phyloP scores from a whole-genome alignment of 1,140 invertebrate species.

The Calliphora vicina region DNA sequence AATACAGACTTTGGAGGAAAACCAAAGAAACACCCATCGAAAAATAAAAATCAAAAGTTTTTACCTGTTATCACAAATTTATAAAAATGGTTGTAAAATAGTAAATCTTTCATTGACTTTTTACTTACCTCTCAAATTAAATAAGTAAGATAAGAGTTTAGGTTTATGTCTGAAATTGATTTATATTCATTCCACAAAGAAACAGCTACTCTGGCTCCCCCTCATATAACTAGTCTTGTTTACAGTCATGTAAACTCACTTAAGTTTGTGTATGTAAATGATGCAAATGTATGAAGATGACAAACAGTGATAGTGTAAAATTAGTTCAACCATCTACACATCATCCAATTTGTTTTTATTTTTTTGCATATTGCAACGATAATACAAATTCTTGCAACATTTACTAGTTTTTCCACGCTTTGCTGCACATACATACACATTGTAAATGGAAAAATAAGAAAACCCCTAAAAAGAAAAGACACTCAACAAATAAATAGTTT shows the following conservation, averaged over 20 bases:
- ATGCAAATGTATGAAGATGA: neutral
- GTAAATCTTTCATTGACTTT: neutral
- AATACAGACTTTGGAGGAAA: no score
- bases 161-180: neutral
- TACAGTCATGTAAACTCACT: no score
- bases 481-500: conserved; percentile 2
- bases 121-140: neutral
- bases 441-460: neutral
- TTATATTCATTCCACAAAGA: neutral
- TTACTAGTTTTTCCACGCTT: neutral
- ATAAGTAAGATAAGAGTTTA: neutral
- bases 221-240: no score
- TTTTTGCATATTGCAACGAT: neutral
- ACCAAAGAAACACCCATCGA: no score
- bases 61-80: neutral
- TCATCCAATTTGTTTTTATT: neutral
- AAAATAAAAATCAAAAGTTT: no score
- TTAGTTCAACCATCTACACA: neutral
- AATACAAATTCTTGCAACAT: neutral
- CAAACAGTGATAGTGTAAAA: neutral
- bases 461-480: neutral
- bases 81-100: neutral
- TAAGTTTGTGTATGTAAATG: no score
- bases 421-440: neutral
- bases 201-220: no score